These are phyloP conservation scores for Myotis davidii DNA, from an alignment of 2,113 vertebrate species.

Conservation along the genomic window DNA sequence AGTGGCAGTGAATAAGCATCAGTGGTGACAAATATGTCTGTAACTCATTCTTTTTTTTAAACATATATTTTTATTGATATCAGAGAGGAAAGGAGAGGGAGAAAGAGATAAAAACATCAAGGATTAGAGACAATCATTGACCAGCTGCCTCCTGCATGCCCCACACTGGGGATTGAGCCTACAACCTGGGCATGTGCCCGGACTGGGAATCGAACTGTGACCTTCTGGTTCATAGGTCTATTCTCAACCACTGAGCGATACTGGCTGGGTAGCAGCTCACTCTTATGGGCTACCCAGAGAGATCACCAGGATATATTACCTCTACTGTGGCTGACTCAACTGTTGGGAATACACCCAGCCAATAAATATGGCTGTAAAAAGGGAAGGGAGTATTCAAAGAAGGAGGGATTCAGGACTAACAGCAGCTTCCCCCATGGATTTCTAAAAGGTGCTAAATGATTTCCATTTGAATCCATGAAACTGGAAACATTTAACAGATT, in stretches of 20 bases:
- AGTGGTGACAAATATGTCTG: background rate
- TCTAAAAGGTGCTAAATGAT: background rate
- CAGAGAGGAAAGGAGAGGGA: too few species aligned
- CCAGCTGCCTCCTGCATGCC: too few species aligned
- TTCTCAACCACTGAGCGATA: too few species aligned
- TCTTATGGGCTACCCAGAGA: background rate
- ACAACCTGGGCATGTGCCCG: too few species aligned
- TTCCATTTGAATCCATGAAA: constrained; percentile 33
- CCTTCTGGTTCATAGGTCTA: too few species aligned
- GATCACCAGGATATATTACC: background rate
- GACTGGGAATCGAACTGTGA: too few species aligned
- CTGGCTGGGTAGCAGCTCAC: background rate
- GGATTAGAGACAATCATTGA: too few species aligned
- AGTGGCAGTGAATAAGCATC: background rate
- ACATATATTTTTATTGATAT: too few species aligned
- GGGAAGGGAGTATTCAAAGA: background rate
- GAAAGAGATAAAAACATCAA: too few species aligned
- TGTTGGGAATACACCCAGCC: background rate
- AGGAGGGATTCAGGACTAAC: background rate
- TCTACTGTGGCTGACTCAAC: background rate
- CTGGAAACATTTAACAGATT: background rate
- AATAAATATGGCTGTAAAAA: background rate
- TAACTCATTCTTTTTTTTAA: too few species aligned
- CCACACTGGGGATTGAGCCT: too few species aligned
- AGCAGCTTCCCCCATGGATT: background rate